Evolutionary conservation across 2,888 invertebrate species (phyloP), one percentile per base, ranked within the genome.

Genomic region (Pollenia angustigena): DNA sequence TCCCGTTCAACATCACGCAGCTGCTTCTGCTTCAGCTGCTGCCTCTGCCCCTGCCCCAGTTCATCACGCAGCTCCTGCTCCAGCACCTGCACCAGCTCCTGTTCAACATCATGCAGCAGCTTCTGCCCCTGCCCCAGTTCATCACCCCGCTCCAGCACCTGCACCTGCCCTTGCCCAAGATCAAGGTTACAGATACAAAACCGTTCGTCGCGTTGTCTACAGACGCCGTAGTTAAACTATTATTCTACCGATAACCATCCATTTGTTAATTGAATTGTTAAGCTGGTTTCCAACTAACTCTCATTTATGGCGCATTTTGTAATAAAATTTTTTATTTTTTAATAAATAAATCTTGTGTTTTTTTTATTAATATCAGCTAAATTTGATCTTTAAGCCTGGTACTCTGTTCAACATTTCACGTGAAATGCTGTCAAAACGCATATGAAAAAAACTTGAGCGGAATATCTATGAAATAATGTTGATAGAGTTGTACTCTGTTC

Each of bases 171-270:
- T 64, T 18, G 12, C 18, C 14, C 81, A 7, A 32, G 18, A 85
- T 18, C 64, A 88, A 71, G 89, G 89, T 50, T 89, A 89, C 79
- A 71, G 74, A 40, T 89, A 89, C 64, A 88, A 84, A 54, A 85
- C 86, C 52, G 85, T 87, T 12, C 88, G 86, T 60, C 87, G 88
- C 78, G 71, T 86, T 48, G 72, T 83, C 48, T 79, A 75, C 54
- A 87, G 81, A 85, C 23, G 75, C 50, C 88, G 88, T 40, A 50
- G 42, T 48, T 87, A 87, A 80, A 40, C 50, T 56, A 18, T 62
- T 74, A 80, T 85, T 1, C 62, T 16, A 18, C 10, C 60, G 3
- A 9, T 40, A 40, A 14, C 8, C n/a, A 42, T 0, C 9, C n/a
- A 12, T 54, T 14, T 52, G 11, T 11, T 69, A 46, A 14, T 6